phyloP scores from a whole-genome alignment of 2,113 vertebrate genomes.

The Sylvilagus bachmani region DNA sequence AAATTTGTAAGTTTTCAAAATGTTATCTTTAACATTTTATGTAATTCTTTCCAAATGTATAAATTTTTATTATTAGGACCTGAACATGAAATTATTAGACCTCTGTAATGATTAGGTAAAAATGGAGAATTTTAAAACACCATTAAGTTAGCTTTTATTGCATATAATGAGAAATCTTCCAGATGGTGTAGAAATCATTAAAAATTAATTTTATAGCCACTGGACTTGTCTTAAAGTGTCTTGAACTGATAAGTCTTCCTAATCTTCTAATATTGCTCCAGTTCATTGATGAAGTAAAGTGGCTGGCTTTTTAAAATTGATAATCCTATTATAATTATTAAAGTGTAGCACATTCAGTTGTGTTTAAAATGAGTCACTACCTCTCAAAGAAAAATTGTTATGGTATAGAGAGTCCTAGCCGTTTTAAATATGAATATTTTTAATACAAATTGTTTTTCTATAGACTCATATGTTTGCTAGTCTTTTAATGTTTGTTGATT shows the following conservation, averaged over 20 bases:
- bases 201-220: constrained; percentile 88
- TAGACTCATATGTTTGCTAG: neutral
- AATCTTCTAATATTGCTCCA: constrained; percentile 83
- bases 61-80: constrained; percentile 56
- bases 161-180: constrained; percentile 82
- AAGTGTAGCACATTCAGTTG: constrained; percentile 31
- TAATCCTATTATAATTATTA: constrained; percentile 73
- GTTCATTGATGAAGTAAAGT: constrained; percentile 86
- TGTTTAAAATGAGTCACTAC: constrained; percentile 41
- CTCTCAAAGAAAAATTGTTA: constrained; percentile 46
- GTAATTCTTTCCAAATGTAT: constrained; percentile 49
- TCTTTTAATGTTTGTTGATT: neutral
- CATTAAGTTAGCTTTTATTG: constrained; percentile 81
- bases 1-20: constrained; percentile 31
- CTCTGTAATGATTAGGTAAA: constrained; percentile 62
- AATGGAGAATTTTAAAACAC: constrained; percentile 78
- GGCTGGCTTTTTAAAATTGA: constrained; percentile 79
- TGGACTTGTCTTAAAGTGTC: constrained; percentile 86
- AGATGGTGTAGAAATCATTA: constrained; percentile 87
- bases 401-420: neutral
- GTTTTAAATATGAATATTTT: constrained; percentile 10
- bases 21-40: constrained; percentile 73
- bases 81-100: constrained; percentile 70
- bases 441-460: neutral
- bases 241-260: constrained; percentile 86